These are phyloP conservation scores for Drosophila fungiperda DNA, from an alignment of 2,888 invertebrate species.

Conservation along the genomic window DNA sequence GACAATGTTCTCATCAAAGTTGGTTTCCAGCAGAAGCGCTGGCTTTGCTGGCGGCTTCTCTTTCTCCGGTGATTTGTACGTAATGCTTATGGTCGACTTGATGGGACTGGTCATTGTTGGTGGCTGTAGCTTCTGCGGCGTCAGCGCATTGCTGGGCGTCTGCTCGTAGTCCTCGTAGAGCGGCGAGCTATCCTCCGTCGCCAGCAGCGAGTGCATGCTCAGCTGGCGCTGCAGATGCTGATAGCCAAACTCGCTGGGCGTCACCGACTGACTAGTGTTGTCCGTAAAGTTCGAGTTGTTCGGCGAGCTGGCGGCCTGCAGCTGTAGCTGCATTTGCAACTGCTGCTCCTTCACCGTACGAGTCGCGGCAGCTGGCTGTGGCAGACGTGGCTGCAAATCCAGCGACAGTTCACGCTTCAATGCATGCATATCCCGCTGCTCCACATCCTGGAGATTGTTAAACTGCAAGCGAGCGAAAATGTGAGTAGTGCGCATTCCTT, in stretches of 20 bases:
- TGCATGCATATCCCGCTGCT: slow-evolving; percentile 84
- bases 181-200: slow-evolving; percentile 83
- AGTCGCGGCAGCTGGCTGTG: slow-evolving; percentile 56
- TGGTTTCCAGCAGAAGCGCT: slow-evolving; percentile 86
- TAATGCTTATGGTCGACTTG: slow-evolving; percentile 90
- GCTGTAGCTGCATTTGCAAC: slow-evolving; percentile 29
- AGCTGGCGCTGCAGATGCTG: slow-evolving; percentile 84
- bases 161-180: slow-evolving; percentile 83
- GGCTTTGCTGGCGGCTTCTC: slow-evolving; percentile 70
- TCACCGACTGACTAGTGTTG: slow-evolving; percentile 85
- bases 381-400: slow-evolving; percentile 82
- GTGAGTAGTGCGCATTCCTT: not conserved
- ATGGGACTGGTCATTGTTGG: slow-evolving; percentile 86
- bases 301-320: slow-evolving; percentile 76
- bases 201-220: slow-evolving; percentile 83
- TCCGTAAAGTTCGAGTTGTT: slow-evolving; percentile 84
- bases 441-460: slow-evolving; percentile 62
- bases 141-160: slow-evolving; percentile 81
- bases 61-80: slow-evolving; percentile 88
- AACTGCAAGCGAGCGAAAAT: slow-evolving; percentile 30
- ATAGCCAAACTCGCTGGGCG: slow-evolving; percentile 85
- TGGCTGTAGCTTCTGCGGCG: slow-evolving; percentile 62
- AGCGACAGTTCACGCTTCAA: slow-evolving; percentile 84
- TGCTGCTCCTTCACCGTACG: slow-evolving; percentile 72
- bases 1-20: slow-evolving; percentile 87